A percentile compares a stretch with the other conserved stretches of the same genome.
Evolutionary conservation across 2,888 invertebrate genomes (phyloP).

Genomic region (Agrenia bidenticulata): DNA sequence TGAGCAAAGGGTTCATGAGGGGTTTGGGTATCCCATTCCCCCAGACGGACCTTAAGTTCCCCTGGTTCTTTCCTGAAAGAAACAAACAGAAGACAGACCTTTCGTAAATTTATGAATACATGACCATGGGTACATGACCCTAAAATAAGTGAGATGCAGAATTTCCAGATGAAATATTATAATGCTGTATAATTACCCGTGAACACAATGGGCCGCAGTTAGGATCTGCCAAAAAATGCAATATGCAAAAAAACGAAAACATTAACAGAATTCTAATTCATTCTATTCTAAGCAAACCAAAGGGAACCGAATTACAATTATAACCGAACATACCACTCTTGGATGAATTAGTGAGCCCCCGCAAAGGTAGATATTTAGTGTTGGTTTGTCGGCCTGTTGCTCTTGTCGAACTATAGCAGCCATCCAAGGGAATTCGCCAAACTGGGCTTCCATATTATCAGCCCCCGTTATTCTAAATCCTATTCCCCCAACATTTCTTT

Average conservation of each 20-base stretch:
- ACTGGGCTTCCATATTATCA: constrained; percentile 68
- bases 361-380: constrained; percentile 68
- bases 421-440: constrained; percentile 72
- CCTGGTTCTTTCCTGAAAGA: constrained; percentile 38
- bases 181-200: constrained; percentile 37
- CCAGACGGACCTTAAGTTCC: constrained; percentile 66
- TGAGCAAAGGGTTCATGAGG: constrained; percentile 68
- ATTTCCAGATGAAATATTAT: too few relatives aligned
- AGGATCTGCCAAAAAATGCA: too few relatives aligned
- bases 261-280: too few relatives aligned
- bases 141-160: too few relatives aligned
- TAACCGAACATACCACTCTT: constrained; percentile 61
- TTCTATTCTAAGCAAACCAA: too few relatives aligned
- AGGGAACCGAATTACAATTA: too few relatives aligned
- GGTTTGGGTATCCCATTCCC: constrained; percentile 81
- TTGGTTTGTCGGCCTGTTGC: constrained; percentile 36
- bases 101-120: too few relatives aligned
- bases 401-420: constrained; percentile 56
- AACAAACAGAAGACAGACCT: too few relatives aligned
- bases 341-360: constrained; percentile 79
- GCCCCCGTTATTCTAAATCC: constrained; percentile 70
- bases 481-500: constrained; percentile 62
- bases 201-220: constrained; percentile 80
- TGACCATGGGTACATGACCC: too few relatives aligned
- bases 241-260: too few relatives aligned